phyloP scores from a whole-genome alignment of 1,140 invertebrate species.

The Macrostomum lignano region DNA sequence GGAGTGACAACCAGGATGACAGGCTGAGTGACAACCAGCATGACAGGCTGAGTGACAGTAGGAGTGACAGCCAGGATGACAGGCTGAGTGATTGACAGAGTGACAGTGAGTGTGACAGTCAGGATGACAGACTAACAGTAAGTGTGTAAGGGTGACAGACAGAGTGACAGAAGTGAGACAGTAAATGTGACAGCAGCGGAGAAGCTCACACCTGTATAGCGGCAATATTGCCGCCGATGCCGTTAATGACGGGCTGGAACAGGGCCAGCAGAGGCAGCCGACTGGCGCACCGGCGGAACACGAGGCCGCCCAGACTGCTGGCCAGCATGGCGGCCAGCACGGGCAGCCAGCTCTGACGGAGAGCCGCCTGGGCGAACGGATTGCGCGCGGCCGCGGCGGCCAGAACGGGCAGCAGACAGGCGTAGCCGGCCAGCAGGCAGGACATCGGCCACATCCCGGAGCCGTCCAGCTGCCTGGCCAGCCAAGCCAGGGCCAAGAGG shows the following conservation, averaged over 20 bases:
- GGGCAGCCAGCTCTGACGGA: slow-evolving; percentile 51
- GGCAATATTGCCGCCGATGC: too few species aligned
- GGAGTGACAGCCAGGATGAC: too few species aligned
- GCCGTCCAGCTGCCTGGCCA: slow-evolving; percentile 19
- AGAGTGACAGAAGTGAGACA: too few species aligned
- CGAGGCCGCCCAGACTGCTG: slow-evolving; percentile 8
- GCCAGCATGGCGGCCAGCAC: slow-evolving; percentile 57
- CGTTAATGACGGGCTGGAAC: slow-evolving; percentile 8
- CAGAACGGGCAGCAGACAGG: neutral
- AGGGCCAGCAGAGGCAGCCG: slow-evolving; percentile 3
- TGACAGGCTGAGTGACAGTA: too few species aligned
- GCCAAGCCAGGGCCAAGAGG: slow-evolving; percentile 47
- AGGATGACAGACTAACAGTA: too few species aligned
- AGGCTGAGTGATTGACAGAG: too few species aligned
- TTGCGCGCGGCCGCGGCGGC: slow-evolving; percentile 48
- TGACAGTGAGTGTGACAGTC: too few species aligned
- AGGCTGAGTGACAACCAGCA: too few species aligned
- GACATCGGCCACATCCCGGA: slow-evolving; percentile 1
- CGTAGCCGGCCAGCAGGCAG: slow-evolving; percentile 4
- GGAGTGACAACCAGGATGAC: too few species aligned
- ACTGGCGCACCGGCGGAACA: slow-evolving; percentile 4
- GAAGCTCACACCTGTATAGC: too few species aligned
- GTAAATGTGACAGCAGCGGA: too few species aligned
- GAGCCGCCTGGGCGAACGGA: slow-evolving; percentile 41
- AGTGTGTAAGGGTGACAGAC: too few species aligned